Evolutionary conservation across 2,113 vertebrate species (phyloP).

Genomic region (Oceanites oceanicus): DNA sequence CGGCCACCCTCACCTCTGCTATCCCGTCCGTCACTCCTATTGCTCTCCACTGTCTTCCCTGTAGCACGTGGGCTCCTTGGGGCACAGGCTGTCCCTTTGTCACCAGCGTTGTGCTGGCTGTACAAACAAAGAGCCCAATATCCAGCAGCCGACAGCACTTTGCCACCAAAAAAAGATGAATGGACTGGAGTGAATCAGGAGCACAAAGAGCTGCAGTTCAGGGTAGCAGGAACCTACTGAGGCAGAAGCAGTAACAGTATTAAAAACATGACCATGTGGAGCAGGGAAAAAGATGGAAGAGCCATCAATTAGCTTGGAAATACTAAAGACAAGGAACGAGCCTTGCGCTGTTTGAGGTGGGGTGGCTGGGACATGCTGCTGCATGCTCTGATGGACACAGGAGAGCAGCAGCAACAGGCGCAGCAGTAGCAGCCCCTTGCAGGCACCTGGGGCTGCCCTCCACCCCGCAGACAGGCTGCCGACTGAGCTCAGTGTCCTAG

Average conservation of each 20-base stretch:
- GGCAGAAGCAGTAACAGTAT: constrained; percentile 47
- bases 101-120: constrained; percentile 23
- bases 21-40: not conserved
- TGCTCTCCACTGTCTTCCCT: not conserved
- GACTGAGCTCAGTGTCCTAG: not conserved
- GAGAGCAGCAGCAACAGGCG: not conserved
- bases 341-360: not conserved
- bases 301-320: not conserved
- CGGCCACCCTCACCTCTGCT: not conserved
- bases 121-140: constrained; percentile 60
- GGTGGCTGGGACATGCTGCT: not conserved
- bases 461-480: not conserved
- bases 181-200: constrained; percentile 54
- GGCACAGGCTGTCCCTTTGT: constrained; percentile 30
- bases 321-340: not conserved
- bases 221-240: constrained; percentile 39
- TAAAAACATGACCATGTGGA: constrained; percentile 29
- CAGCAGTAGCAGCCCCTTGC: not conserved
- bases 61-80: not conserved
- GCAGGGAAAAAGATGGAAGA: constrained; percentile 13
- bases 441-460: not conserved
- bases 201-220: constrained; percentile 48
- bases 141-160: constrained; percentile 51
- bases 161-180: constrained; percentile 47
- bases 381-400: not conserved